phyloP scores from a whole-genome alignment of 1,140 invertebrate genomes.

The Gonioctena quinquepunctata region DNA sequence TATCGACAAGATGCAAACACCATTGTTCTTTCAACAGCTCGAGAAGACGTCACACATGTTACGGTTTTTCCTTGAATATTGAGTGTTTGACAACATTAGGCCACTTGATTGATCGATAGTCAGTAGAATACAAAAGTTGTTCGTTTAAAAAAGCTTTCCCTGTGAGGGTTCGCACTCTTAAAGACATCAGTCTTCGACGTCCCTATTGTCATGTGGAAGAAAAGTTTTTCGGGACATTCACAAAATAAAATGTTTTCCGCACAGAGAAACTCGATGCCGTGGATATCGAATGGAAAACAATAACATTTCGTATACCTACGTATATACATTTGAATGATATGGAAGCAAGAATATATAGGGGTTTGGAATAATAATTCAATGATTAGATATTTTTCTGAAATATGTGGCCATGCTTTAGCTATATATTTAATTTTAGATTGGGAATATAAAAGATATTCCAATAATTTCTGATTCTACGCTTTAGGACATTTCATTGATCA shows the following conservation, averaged over 20 bases:
- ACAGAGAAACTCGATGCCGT: neutral
- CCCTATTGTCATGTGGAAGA: slow-evolving; percentile 18
- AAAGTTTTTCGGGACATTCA: slow-evolving; percentile 22
- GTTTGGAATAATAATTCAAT: too few relatives aligned
- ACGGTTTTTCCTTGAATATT: slow-evolving; percentile 19
- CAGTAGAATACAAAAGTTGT: slow-evolving; percentile 34
- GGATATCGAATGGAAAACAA: neutral
- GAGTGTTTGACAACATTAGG: slow-evolving; percentile 37
- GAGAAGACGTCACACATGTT: slow-evolving; percentile 17
- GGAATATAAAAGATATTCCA: too few relatives aligned
- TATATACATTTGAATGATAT: too few relatives aligned
- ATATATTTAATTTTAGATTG: too few relatives aligned
- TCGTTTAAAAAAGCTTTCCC: slow-evolving; percentile 25
- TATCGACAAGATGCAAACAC: neutral
- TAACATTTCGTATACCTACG: too few relatives aligned
- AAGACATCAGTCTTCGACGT: slow-evolving; percentile 27
- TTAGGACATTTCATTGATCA: too few relatives aligned
- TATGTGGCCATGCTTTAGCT: too few relatives aligned
- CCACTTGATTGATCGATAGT: slow-evolving; percentile 35
- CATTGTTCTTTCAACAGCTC: neutral
- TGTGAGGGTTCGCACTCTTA: slow-evolving; percentile 30
- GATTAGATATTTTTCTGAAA: too few relatives aligned
- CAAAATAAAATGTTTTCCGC: slow-evolving; percentile 27
- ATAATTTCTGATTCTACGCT: too few relatives aligned
- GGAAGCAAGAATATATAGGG: too few relatives aligned